Percentiles rank a stretch among this genome's conserved stretches.
Conservation (phyloP, 2,888 invertebrate genomes). For the Torymus texanus region DNA sequence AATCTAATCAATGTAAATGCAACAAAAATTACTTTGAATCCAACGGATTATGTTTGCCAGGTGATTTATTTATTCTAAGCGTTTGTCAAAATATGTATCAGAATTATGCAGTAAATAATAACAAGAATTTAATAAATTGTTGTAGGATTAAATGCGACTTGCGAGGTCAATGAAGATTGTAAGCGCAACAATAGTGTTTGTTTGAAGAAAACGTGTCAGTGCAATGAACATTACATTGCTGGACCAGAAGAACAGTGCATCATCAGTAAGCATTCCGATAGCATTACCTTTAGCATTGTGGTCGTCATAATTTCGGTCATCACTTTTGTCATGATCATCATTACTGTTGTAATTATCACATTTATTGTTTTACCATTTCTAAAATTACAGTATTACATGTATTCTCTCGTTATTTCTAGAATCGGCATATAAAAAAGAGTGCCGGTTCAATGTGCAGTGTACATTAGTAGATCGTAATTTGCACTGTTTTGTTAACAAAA, state of each 20-base stretch:
- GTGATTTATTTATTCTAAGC: conserved; percentile 48
- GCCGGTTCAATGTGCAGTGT: conserved; percentile 63
- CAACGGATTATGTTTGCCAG: conserved; percentile 58
- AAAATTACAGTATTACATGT: no score
- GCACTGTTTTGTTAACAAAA: conserved; percentile 47
- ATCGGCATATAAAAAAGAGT: conserved; percentile 54
- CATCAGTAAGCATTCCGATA: conserved; percentile 51
- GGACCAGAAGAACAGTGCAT: conserved; percentile 56
- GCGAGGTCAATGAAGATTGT: conserved; percentile 55
- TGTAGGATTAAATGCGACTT: conserved; percentile 61
- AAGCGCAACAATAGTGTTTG: conserved; percentile 58
- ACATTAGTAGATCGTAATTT: conserved; percentile 36
- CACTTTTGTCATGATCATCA: not conserved
- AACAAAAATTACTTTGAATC: conserved; percentile 53
- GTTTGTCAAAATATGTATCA: no score
- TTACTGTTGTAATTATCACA: no score
- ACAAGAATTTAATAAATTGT: not conserved
- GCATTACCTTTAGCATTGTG: not conserved
- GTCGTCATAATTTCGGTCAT: no score
- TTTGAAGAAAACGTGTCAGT: conserved; percentile 55
- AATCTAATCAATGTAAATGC: conserved; percentile 57
- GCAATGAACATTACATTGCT: conserved; percentile 53
- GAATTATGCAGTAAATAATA: no score
- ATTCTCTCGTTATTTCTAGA: conserved; percentile 53
- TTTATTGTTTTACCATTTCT: not conserved